Evolutionary conservation across 2,113 vertebrate genomes (phyloP).

Genomic region (Sminthopsis crassicaudata): DNA sequence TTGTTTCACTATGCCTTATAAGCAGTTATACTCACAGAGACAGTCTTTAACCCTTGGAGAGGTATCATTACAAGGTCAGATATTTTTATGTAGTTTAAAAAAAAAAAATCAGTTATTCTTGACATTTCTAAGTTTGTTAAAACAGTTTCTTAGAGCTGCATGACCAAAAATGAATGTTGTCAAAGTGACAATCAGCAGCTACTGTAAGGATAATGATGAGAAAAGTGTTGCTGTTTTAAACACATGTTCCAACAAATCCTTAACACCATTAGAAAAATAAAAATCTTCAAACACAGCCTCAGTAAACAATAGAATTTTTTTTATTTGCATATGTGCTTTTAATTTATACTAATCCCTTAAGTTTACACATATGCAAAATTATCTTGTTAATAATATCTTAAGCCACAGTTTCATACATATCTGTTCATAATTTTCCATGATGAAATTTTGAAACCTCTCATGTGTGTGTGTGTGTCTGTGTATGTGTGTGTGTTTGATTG

Average conservation of each 20-base stretch:
- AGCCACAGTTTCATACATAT: not conserved
- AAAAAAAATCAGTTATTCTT: constrained; percentile 70
- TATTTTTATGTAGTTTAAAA: constrained; percentile 66
- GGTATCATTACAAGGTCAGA: constrained; percentile 61
- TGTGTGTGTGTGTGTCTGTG: no score
- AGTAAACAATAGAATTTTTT: not conserved
- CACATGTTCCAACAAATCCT: not conserved
- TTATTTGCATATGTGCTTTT: not conserved
- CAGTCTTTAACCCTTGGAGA: constrained; percentile 72
- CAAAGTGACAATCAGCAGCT: constrained; percentile 78
- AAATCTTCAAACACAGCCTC: not conserved
- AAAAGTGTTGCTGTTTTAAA: constrained; percentile 16
- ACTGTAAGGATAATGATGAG: constrained; percentile 30
- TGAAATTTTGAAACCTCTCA: not conserved
- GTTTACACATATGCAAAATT: not conserved
- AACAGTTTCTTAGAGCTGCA: constrained; percentile 65
- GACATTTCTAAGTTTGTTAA: constrained; percentile 72
- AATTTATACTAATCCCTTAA: not conserved
- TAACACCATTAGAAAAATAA: not conserved
- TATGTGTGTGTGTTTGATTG: not conserved
- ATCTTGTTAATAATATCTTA: not conserved
- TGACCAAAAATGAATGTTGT: constrained; percentile 68
- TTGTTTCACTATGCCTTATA: not conserved
- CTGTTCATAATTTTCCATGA: not conserved
- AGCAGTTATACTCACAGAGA: constrained; percentile 54